Evolutionary conservation across 2,113 vertebrate genomes (phyloP), one percentile per base, ranked within the genome.

Genomic region (Ictidomys tridecemlineatus): DNA sequence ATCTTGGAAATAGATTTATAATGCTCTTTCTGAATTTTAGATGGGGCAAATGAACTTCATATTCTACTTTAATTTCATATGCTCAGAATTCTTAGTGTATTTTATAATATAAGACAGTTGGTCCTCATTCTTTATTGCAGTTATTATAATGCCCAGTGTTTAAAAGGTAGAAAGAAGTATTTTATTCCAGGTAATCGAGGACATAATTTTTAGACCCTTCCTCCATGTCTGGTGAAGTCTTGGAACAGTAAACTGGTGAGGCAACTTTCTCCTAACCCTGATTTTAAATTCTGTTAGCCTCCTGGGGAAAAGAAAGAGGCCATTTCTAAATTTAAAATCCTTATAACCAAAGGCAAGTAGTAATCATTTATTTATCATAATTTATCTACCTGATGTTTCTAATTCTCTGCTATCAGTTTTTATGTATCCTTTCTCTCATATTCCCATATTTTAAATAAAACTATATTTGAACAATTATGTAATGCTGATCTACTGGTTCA

Each of bases 291-390:
- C 63, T 39, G 76, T 91, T 96, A 89, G 10, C n/a, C 42, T 80
- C 58, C 56, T 84, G 10, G 28, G n/a, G 32, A 48, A 87, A 72
- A 58, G 34, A 95, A 96, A 85, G 58, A 58, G 56, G 37, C 34
- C 56, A 79, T 82, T 91, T 12, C 56, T 94, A 95, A 97, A 94
- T 91, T 96, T 74, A 82, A 93, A 96, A 67, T 70, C 39, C 85
- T 91, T 76, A 73, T 8, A 91, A 91, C 4, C 30, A 87, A 48
- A 39, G 82, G 30, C 37, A 93, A 76, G 32, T 48, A 92, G 56
- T 51, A 32, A 70, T 51, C 39, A 65, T 58, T 8, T 83, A 89
- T 96, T 93, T 95, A 94, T 91, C 37, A 93, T 11, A 69, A 83
- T 28, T 89, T 30, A 37, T 85, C 5, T 85, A 63, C 8, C 8